Conservation (phyloP, 2,113 vertebrate genomes). For the Phaethon lepturus region DNA sequence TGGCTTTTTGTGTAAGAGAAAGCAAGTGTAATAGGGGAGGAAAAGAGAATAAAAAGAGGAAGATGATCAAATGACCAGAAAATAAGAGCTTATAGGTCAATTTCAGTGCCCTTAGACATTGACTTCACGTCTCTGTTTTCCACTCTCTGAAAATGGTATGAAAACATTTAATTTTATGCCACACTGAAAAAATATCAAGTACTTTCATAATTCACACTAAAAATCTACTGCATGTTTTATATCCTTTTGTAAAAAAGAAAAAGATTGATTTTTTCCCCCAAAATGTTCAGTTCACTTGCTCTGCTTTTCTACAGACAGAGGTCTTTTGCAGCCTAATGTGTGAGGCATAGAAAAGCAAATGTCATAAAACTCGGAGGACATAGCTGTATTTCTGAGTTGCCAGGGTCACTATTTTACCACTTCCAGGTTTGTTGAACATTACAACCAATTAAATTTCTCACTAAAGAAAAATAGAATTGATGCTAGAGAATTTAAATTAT, state of each 20-base stretch:
- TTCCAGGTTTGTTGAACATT: background rate
- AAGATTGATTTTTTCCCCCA: fast-evolving
- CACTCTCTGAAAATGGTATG: background rate
- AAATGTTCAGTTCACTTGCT: background rate
- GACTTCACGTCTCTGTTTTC: background rate
- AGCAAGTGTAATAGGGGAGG: background rate
- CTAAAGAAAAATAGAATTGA: background rate
- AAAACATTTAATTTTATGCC: background rate
- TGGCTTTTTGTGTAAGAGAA: background rate
- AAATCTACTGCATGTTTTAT: background rate
- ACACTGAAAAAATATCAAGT: background rate
- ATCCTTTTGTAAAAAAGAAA: background rate
- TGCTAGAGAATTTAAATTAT: background rate
- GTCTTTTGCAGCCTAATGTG: fast-evolving
- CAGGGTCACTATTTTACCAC: background rate
- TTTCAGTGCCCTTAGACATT: background rate
- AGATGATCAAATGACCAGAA: background rate
- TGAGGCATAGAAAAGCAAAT: background rate
- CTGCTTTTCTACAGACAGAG: background rate
- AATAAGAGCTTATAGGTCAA: background rate
- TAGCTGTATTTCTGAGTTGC: background rate
- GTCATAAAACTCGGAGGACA: background rate
- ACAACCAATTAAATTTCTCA: background rate
- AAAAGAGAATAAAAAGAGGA: background rate
- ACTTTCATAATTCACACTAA: background rate